Conservation (phyloP, 1,140 invertebrate genomes). For the Melanaphis sacchari region DNA sequence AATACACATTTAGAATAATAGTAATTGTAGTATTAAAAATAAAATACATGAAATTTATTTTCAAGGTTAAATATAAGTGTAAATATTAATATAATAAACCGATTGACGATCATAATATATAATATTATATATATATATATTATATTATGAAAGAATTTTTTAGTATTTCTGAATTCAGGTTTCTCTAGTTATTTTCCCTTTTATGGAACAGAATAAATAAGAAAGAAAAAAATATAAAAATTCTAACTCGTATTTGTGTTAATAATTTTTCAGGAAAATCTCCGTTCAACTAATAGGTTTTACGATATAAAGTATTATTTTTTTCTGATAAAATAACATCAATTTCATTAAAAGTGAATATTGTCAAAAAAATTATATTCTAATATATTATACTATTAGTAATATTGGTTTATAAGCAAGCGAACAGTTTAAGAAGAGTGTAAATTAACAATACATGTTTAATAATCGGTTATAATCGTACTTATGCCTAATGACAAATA, state of each 20-base stretch:
- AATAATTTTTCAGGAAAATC: neutral
- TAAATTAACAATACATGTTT: neutral
- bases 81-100: conserved; percentile 31
- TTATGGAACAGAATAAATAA: neutral
- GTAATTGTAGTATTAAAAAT: neutral
- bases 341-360: neutral
- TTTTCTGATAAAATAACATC: neutral
- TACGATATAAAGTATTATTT: neutral
- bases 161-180: conserved; percentile 30
- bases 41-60: neutral
- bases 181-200: conserved; percentile 37
- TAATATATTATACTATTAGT: neutral
- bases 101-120: neutral
- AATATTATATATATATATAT: neutral
- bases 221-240: neutral
- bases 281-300: neutral
- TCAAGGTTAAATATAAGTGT: neutral
- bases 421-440: neutral
- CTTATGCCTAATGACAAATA: neutral
- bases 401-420: too few relatives aligned
- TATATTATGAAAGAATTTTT: neutral
- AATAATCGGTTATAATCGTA: neutral
- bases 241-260: neutral
- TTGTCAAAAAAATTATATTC: neutral
- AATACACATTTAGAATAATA: neutral